These are phyloP conservation scores for Augochlorella aurata DNA, from an alignment of 2,888 invertebrate genomes.

Conservation along the genomic window DNA sequence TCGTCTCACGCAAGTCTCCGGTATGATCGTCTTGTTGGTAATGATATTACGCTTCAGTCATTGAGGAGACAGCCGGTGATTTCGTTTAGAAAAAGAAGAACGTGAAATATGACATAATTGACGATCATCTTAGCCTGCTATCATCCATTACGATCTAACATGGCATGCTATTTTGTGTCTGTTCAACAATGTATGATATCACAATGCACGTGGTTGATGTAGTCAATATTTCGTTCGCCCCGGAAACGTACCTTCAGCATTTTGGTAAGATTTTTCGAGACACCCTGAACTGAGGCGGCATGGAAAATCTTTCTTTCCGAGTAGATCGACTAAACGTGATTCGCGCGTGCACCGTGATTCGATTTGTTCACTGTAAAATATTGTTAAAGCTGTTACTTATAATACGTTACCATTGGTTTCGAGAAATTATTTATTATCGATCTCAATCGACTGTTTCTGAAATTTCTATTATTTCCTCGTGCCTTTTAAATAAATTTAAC, in stretches of 20 bases:
- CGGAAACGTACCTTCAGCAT: background rate
- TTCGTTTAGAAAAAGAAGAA: constrained; percentile 1
- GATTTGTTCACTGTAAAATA: background rate
- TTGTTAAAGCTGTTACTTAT: too few species aligned
- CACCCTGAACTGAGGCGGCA: background rate
- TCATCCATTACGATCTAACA: background rate
- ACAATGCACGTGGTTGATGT: background rate
- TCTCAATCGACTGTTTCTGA: too few species aligned
- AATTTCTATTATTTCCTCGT: background rate
- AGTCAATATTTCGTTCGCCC: background rate
- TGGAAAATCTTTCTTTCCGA: background rate
- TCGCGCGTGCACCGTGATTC: too few species aligned
- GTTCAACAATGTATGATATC: background rate
- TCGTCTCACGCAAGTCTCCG: constrained; percentile 85
- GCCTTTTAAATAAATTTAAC: background rate
- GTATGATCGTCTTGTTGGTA: constrained; percentile 84
- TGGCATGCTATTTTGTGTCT: background rate
- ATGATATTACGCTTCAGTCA: constrained; percentile 76
- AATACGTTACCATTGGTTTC: background rate
- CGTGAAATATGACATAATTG: background rate
- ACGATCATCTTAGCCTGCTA: background rate
- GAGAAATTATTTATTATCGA: background rate
- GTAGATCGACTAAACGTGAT: background rate
- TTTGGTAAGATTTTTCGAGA: background rate
- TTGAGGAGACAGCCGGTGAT: constrained; percentile 70